phyloP scores from a whole-genome alignment of 2,113 vertebrate genomes.

The Balaeniceps rex region DNA sequence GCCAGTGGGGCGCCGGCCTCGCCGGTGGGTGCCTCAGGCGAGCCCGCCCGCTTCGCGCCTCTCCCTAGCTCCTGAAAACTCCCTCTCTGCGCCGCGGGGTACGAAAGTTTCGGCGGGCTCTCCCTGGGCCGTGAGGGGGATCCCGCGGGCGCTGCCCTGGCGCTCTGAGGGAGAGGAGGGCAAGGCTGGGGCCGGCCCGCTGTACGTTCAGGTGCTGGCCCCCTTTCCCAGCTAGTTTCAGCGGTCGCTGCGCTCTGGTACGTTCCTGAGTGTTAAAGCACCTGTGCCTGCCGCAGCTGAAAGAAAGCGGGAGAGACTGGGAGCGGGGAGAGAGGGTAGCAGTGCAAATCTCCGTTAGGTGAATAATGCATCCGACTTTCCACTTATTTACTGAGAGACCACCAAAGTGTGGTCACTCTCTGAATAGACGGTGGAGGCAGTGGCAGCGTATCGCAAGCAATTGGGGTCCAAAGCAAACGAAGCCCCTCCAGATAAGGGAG shows the following conservation, averaged over 20 bases:
- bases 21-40: not conserved
- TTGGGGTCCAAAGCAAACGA: rapidly evolving
- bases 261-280: not conserved
- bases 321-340: not conserved
- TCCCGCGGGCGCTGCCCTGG: not conserved
- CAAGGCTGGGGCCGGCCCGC: not conserved
- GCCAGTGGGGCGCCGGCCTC: no score
- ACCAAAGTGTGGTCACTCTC: rapidly evolving
- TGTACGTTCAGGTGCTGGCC: rapidly evolving
- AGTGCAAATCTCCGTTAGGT: rapidly evolving
- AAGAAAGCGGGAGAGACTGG: not conserved
- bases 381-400: rapidly evolving
- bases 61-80: not conserved
- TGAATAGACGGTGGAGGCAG: rapidly evolving
- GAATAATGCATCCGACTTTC: rapidly evolving
- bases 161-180: not conserved
- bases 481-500: not conserved
- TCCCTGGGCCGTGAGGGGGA: not conserved
- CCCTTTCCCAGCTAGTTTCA: rapidly evolving
- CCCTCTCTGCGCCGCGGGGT: not conserved
- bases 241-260: not conserved
- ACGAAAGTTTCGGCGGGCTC: not conserved
- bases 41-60: no score
- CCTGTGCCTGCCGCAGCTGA: not conserved
- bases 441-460: rapidly evolving